These are phyloP conservation scores for Pasiphila rectangulata DNA, from an alignment of 2,888 invertebrate genomes.

Conservation along the genomic window DNA sequence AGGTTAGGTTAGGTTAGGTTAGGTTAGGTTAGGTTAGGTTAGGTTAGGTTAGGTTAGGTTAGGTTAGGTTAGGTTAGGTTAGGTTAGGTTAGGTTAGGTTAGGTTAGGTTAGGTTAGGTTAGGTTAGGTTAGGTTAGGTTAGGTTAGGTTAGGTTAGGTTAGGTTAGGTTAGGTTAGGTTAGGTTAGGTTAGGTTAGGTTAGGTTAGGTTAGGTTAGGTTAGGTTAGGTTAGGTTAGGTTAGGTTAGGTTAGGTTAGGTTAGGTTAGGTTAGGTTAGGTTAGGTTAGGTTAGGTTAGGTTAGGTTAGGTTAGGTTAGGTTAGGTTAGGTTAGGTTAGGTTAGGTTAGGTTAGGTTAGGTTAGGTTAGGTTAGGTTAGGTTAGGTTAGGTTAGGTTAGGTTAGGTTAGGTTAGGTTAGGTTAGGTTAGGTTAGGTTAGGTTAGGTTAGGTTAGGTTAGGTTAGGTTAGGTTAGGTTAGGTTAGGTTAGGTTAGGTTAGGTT, in stretches of 20 bases:
- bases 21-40: slow-evolving; percentile 31
- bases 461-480: slow-evolving; percentile 20
- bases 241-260: slow-evolving; percentile 15
- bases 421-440: slow-evolving; percentile 23
- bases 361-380: slow-evolving; percentile 14
- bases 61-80: slow-evolving; percentile 25
- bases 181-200: slow-evolving; percentile 29
- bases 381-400: slow-evolving; percentile 18
- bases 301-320: slow-evolving; percentile 35
- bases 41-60: slow-evolving; percentile 34
- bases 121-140: slow-evolving; percentile 25
- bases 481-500: too few relatives aligned
- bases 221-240: slow-evolving; percentile 14
- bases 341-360: slow-evolving; percentile 23
- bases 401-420: slow-evolving; percentile 18
- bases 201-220: slow-evolving; percentile 17
- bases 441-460: too few relatives aligned
- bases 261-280: slow-evolving; percentile 26
- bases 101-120: slow-evolving; percentile 30
- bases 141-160: slow-evolving; percentile 29
- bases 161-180: slow-evolving; percentile 25
- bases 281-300: slow-evolving; percentile 23
- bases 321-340: slow-evolving; percentile 35
- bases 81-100: slow-evolving; percentile 25
- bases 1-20: slow-evolving; percentile 30